A percentile compares a stretch with the other conserved stretches of the same genome.
Conservation (phyloP, 1,140 invertebrate species). For the Neodiprion fabricii region DNA sequence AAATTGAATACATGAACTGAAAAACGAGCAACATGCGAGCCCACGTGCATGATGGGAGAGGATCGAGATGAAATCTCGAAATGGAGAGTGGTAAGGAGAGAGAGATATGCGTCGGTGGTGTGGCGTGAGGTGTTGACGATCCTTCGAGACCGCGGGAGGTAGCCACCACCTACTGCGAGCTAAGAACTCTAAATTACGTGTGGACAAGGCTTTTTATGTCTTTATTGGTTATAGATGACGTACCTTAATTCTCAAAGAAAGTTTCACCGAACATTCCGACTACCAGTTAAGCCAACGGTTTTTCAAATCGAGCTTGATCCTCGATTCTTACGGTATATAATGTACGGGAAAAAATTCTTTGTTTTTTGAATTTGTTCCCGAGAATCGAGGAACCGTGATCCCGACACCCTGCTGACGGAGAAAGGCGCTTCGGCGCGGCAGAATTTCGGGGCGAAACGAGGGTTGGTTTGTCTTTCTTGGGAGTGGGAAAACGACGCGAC, state of each 20-base stretch:
- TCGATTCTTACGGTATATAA: too few species aligned
- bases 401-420: too few species aligned
- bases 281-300: not conserved
- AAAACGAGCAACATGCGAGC: not conserved
- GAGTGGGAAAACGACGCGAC: slow-evolving; percentile 32
- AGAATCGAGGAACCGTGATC: too few species aligned
- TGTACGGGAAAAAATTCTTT: too few species aligned
- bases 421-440: too few species aligned
- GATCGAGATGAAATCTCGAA: slow-evolving; percentile 10
- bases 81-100: slow-evolving; percentile 13
- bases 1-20: slow-evolving; percentile 10
- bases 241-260: not conserved
- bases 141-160: slow-evolving; percentile 50
- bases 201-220: slow-evolving; percentile 54
- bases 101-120: not conserved
- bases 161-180: slow-evolving; percentile 51
- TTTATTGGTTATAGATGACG: slow-evolving; percentile 49
- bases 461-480: slow-evolving; percentile 41
- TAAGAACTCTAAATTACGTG: slow-evolving; percentile 59
- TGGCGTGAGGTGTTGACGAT: slow-evolving; percentile 20
- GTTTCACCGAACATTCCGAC: not conserved
- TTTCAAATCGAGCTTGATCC: not conserved
- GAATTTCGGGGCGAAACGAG: not conserved
- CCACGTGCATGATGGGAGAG: not conserved
- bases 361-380: too few species aligned